Evolutionary conservation across 2,113 vertebrate genomes (phyloP).

Genomic region (Beaufortia kweichowensis): DNA sequence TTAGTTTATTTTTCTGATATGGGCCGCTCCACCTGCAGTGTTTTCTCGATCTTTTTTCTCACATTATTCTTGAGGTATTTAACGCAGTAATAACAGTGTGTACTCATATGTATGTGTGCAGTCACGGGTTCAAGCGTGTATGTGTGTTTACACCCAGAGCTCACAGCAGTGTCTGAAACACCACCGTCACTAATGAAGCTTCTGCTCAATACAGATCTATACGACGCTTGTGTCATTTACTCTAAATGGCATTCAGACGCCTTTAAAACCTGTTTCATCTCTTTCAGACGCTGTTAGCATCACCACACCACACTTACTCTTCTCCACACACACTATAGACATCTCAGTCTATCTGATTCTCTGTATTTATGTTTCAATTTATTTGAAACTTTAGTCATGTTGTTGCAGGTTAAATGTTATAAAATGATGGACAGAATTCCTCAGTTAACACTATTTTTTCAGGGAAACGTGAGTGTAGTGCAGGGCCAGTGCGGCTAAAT

Average conservation of each 20-base stretch:
- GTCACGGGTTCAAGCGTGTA: neutral
- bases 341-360: too few species aligned
- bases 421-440: too few species aligned
- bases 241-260: slow-evolving; percentile 40
- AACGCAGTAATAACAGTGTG: neutral
- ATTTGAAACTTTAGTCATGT: too few species aligned
- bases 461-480: neutral
- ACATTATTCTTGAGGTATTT: neutral
- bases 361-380: too few species aligned
- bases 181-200: slow-evolving; percentile 36
- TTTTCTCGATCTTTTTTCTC: neutral
- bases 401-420: too few species aligned
- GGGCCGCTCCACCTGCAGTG: too few species aligned
- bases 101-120: slow-evolving; percentile 28
- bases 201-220: slow-evolving; percentile 43
- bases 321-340: too few species aligned
- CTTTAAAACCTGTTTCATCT: slow-evolving; percentile 39
- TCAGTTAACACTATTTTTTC: neutral
- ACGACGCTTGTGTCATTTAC: slow-evolving; percentile 32
- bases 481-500: slow-evolving; percentile 30
- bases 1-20: too few species aligned
- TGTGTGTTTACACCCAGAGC: slow-evolving; percentile 1
- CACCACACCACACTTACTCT: neutral
- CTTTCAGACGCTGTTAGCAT: slow-evolving; percentile 21
- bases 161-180: slow-evolving; percentile 29